These are phyloP conservation scores for Pyrgus malvae DNA, from an alignment of 2,888 invertebrate genomes.

Conservation along the genomic window DNA sequence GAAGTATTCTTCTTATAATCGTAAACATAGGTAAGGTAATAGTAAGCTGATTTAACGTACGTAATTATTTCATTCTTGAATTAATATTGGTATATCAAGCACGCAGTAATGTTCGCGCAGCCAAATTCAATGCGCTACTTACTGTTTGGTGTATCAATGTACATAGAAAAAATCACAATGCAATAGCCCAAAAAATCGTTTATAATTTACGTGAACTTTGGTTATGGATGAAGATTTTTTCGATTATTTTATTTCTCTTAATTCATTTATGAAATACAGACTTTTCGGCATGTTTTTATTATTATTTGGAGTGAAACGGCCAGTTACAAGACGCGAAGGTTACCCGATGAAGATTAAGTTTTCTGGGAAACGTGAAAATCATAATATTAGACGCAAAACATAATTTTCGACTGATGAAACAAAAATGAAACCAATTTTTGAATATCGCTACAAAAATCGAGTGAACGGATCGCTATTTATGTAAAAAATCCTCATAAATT, in stretches of 20 bases:
- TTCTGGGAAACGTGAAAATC: constrained; percentile 74
- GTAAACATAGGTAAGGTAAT: constrained; percentile 74
- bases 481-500: constrained; percentile 79
- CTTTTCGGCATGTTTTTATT: constrained; percentile 65
- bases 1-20: constrained; percentile 65
- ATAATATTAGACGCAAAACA: constrained; percentile 44
- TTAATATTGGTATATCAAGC: constrained; percentile 61
- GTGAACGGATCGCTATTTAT: constrained; percentile 81
- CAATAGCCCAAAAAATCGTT: constrained; percentile 80
- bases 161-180: constrained; percentile 61
- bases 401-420: constrained; percentile 51
- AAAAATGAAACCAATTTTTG: constrained; percentile 49
- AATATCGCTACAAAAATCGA: constrained; percentile 54
- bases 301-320: constrained; percentile 64
- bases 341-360: constrained; percentile 66
- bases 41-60: constrained; percentile 80
- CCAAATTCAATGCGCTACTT: background rate
- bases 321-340: constrained; percentile 63
- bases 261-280: constrained; percentile 65
- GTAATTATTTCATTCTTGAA: constrained; percentile 78
- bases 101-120: constrained; percentile 31
- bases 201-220: constrained; percentile 64
- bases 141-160: constrained; percentile 51
- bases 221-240: constrained; percentile 46
- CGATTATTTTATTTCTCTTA: constrained; percentile 50